Conservation (phyloP, 2,113 vertebrate species). For the Heterochromis multidens region DNA sequence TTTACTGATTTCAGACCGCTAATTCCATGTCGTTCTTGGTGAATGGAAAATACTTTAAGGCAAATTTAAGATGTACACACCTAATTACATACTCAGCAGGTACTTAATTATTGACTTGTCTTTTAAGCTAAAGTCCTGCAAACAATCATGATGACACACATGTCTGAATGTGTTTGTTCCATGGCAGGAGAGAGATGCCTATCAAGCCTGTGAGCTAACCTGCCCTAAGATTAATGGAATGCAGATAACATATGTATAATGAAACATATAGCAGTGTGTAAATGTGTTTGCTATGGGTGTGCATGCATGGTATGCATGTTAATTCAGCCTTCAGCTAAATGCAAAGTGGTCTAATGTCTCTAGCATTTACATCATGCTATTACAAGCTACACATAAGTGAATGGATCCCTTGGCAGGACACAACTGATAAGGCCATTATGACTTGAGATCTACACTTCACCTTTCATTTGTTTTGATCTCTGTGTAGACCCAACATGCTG, state of each 20-base stretch:
- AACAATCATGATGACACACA: neutral
- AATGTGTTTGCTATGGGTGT: neutral
- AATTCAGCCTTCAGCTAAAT: neutral
- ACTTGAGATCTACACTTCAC: constrained; percentile 78
- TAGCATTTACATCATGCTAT: constrained; percentile 16
- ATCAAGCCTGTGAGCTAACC: neutral
- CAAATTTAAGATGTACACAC: neutral
- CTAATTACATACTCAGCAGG: neutral
- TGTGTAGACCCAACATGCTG: constrained; percentile 72
- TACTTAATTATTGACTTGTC: constrained; percentile 11
- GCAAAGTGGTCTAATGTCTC: constrained; percentile 58
- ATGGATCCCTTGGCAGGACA: constrained; percentile 72
- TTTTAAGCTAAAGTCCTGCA: neutral
- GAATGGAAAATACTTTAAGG: neutral
- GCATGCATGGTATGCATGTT: neutral
- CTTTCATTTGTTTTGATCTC: constrained; percentile 86
- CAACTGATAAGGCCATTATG: constrained; percentile 76
- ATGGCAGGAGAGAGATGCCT: neutral
- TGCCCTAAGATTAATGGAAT: neutral
- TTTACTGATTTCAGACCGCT: neutral
- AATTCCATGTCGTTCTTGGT: neutral
- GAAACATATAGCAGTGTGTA: neutral
- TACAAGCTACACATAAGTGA: constrained; percentile 71
- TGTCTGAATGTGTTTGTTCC: neutral
- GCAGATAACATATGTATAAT: neutral